phyloP scores from a whole-genome alignment of 2,113 vertebrate species.

The Aptenodytes forsteri region DNA sequence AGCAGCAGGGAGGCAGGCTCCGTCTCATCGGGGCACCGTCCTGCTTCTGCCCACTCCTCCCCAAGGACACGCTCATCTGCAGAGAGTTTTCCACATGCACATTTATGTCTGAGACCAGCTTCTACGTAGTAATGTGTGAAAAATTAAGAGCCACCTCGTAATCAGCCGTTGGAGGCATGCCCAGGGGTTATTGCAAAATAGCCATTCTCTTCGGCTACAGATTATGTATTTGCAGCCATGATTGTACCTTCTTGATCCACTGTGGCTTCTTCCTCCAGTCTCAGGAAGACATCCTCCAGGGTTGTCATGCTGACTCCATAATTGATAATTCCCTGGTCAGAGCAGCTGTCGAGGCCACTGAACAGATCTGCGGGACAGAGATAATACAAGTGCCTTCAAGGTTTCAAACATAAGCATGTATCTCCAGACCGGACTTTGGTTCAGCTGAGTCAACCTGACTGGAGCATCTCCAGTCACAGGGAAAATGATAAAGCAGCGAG shows the following conservation, averaged over 20 bases:
- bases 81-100: not conserved
- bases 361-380: slow-evolving; percentile 80
- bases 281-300: slow-evolving; percentile 91
- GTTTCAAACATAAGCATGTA: accelerated
- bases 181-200: not conserved
- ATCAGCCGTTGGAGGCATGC: not conserved
- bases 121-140: accelerated
- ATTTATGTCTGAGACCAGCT: not conserved
- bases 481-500: not conserved
- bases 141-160: not conserved
- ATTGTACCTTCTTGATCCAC: slow-evolving; percentile 80
- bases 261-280: slow-evolving; percentile 84
- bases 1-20: slow-evolving; percentile 71
- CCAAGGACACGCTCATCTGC: slow-evolving; percentile 77
- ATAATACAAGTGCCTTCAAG: not conserved
- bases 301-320: slow-evolving; percentile 94
- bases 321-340: slow-evolving; percentile 78
- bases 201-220: not conserved
- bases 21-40: slow-evolving; percentile 8
- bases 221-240: accelerated
- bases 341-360: slow-evolving; percentile 78
- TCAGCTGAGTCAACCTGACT: not conserved
- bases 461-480: not conserved
- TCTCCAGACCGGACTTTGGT: not conserved
- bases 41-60: slow-evolving; percentile 68